phyloP scores from a whole-genome alignment of 2,797 vertebrate genomes.

The Momotus momota region DNA sequence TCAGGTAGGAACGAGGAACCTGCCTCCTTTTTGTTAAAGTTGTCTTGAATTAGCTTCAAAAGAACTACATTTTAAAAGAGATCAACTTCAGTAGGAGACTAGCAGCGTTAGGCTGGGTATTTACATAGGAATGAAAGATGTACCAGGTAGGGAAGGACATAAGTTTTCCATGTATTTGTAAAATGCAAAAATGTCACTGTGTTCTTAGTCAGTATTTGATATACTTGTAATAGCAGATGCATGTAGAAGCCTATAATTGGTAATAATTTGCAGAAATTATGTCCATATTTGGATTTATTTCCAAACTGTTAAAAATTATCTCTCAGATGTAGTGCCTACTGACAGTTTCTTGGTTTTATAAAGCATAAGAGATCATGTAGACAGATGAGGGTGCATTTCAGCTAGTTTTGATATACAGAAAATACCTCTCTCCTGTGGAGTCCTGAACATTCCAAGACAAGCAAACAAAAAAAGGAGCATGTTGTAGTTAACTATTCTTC shows the following conservation, averaged over 20 bases:
- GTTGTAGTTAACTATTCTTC: neutral
- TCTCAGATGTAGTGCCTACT: neutral
- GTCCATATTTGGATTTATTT: neutral
- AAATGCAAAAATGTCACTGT: neutral
- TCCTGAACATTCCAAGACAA: neutral
- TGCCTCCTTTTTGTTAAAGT: neutral
- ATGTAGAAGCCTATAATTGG: neutral
- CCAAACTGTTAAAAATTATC: neutral
- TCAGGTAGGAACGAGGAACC: slow-evolving; percentile 81
- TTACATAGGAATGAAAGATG: neutral
- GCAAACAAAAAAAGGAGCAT: neutral
- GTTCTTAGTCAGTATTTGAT: neutral
- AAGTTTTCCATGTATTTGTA: neutral
- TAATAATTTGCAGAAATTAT: neutral
- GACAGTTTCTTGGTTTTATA: neutral
- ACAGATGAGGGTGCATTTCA: neutral
- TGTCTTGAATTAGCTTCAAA: neutral
- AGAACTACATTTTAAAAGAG: accelerated
- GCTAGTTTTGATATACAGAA: neutral
- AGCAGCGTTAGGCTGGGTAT: neutral
- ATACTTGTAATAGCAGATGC: neutral
- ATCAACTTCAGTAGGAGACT: accelerated
- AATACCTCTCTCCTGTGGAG: neutral
- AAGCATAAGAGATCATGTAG: neutral
- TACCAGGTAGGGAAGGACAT: neutral